A percentile compares a stretch with the other conserved stretches of the same genome.
Conservation (phyloP, 2,113 vertebrate species). For the Cyprinus carpio region DNA sequence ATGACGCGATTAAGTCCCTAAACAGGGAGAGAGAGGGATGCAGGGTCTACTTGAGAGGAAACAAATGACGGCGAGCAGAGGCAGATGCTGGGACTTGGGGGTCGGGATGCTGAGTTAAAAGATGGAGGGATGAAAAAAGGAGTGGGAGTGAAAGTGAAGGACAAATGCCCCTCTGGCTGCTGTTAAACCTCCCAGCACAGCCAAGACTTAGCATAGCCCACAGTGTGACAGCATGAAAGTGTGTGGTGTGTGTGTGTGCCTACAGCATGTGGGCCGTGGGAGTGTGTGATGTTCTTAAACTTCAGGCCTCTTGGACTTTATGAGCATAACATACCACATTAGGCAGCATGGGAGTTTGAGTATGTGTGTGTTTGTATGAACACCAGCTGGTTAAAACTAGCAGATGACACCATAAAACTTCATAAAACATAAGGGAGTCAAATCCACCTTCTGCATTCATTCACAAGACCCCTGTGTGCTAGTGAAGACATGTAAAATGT, state of each 20-base stretch:
- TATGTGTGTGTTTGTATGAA: conserved; percentile 2
- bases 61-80: conserved; percentile 33
- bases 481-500: not conserved
- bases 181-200: conserved; percentile 36
- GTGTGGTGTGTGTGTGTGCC: not conserved
- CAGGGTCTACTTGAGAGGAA: not conserved
- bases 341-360: not conserved
- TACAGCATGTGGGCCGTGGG: conserved; percentile 40
- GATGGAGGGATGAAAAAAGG: conserved; percentile 7
- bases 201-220: conserved; percentile 46
- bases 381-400: not conserved
- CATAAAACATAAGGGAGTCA: conserved; percentile 2
- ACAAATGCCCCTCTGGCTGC: conserved; percentile 20
- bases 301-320: conserved; percentile 33
- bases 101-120: conserved; percentile 9
- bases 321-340: conserved; percentile 38
- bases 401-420: conserved; percentile 15
- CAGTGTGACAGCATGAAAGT: not conserved
- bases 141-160: conserved; percentile 11
- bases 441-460: not conserved
- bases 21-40: conserved; percentile 49
- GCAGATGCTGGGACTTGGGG: not conserved
- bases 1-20: conserved; percentile 17
- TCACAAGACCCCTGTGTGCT: not conserved
- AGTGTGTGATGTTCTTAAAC: conserved; percentile 39